Evolutionary conservation across 2,113 vertebrate genomes (phyloP).

Genomic region (Xiphorhynchus elegans): DNA sequence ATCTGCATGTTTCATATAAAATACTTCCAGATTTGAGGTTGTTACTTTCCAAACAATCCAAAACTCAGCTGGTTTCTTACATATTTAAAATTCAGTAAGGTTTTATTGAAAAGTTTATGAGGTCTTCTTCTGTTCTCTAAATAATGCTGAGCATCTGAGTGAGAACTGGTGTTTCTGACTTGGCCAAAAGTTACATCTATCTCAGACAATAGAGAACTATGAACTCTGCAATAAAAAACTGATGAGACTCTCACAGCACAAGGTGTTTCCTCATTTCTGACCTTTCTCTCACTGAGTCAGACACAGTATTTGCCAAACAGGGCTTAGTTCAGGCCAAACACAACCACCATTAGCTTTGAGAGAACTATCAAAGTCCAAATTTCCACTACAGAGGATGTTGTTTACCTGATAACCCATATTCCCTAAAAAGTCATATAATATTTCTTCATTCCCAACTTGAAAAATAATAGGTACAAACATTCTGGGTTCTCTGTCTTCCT

Average conservation of each 20-base stretch:
- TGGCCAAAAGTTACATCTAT: not conserved
- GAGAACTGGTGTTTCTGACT: not conserved
- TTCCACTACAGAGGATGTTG: not conserved
- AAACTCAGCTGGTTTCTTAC: not conserved
- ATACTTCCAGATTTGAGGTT: not conserved
- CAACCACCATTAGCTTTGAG: not conserved
- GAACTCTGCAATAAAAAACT: not conserved
- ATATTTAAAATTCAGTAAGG: not conserved
- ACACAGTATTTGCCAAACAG: not conserved
- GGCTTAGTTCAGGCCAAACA: not conserved
- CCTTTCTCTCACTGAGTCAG: constrained; percentile 6
- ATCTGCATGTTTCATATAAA: not conserved
- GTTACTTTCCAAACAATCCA: not conserved
- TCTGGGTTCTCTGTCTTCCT: not conserved
- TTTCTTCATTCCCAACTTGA: not conserved
- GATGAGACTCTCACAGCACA: not conserved
- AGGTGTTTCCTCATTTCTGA: constrained; percentile 42
- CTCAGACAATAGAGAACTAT: not conserved
- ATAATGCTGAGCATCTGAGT: not conserved
- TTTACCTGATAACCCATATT: not conserved
- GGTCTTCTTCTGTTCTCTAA: not conserved
- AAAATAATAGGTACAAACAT: not conserved
- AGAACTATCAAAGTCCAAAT: not conserved
- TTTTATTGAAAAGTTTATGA: constrained; percentile 22
- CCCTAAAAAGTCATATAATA: not conserved